Percentiles rank a stretch among this genome's conserved stretches.
phyloP scores from a whole-genome alignment of 2,888 invertebrate species.

The Xestoiulus laeticollis region DNA sequence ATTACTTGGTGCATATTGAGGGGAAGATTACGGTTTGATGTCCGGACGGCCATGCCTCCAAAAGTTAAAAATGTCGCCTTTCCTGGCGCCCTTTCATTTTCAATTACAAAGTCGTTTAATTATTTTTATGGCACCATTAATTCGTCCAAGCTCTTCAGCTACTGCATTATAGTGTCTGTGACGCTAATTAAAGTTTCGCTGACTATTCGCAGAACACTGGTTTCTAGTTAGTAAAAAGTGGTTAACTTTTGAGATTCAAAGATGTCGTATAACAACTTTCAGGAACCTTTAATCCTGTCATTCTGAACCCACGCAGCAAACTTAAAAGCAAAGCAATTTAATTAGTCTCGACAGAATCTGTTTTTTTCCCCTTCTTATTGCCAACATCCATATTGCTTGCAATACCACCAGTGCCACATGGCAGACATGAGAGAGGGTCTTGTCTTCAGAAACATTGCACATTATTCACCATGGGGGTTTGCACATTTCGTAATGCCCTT shows the following conservation, averaged over 20 bases:
- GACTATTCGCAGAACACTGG: not conserved
- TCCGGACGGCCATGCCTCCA: not conserved
- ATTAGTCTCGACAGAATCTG: no score
- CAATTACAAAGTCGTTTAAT: slow-evolving; percentile 25
- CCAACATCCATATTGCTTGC: no score
- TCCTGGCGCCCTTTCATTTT: not conserved
- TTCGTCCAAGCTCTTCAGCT: slow-evolving; percentile 27
- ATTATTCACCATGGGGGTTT: no score
- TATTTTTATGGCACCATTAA: slow-evolving; percentile 10
- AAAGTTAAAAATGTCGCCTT: not conserved
- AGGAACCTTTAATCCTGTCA: not conserved
- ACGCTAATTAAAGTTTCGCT: not conserved
- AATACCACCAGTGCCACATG: no score
- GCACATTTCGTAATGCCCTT: no score
- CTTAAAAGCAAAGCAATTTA: not conserved
- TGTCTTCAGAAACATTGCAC: no score
- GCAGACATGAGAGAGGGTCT: no score
- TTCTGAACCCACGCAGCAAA: not conserved
- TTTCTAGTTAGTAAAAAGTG: not conserved
- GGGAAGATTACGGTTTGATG: slow-evolving; percentile 9
- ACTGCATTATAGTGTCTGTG: not conserved
- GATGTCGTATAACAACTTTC: not conserved
- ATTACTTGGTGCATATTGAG: slow-evolving; percentile 20
- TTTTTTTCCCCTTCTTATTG: no score
- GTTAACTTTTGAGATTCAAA: not conserved